These are phyloP conservation scores for Leptarthrus brevirostris DNA, from an alignment of 2,888 invertebrate species.

Conservation along the genomic window DNA sequence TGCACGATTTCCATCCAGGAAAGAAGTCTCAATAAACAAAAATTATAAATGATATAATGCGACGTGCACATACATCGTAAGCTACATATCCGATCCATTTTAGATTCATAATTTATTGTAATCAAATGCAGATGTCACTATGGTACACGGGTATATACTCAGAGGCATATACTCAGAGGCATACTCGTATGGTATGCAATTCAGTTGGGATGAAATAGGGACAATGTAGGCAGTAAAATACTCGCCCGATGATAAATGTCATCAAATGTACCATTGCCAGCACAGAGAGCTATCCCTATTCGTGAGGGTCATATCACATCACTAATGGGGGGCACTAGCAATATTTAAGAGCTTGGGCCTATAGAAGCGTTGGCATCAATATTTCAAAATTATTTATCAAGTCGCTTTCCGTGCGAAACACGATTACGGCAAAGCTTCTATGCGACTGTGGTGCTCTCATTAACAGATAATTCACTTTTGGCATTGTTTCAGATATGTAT, in stretches of 20 bases:
- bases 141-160: constrained; percentile 22
- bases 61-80: not conserved
- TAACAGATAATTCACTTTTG: too few relatives aligned
- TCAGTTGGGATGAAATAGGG: constrained; percentile 14
- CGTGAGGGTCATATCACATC: constrained; percentile 10
- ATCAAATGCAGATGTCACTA: constrained; percentile 41
- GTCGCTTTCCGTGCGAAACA: too few relatives aligned
- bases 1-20: not conserved
- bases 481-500: too few relatives aligned
- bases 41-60: not conserved
- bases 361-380: not conserved
- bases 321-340: constrained; percentile 14
- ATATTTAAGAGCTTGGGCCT: not conserved
- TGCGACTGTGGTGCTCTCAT: too few relatives aligned
- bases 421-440: too few relatives aligned
- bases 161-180: too few relatives aligned
- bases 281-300: constrained; percentile 12
- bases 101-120: constrained; percentile 37
- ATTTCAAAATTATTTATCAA: not conserved
- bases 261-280: not conserved
- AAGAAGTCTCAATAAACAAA: not conserved
- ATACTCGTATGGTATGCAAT: not conserved
- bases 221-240: constrained; percentile 12
- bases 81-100: not conserved
- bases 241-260: constrained; percentile 1